Evolutionary conservation across 2,888 invertebrate species (phyloP), one percentile per base, ranked within the genome.

Genomic region (Drosophila anomelani): DNA sequence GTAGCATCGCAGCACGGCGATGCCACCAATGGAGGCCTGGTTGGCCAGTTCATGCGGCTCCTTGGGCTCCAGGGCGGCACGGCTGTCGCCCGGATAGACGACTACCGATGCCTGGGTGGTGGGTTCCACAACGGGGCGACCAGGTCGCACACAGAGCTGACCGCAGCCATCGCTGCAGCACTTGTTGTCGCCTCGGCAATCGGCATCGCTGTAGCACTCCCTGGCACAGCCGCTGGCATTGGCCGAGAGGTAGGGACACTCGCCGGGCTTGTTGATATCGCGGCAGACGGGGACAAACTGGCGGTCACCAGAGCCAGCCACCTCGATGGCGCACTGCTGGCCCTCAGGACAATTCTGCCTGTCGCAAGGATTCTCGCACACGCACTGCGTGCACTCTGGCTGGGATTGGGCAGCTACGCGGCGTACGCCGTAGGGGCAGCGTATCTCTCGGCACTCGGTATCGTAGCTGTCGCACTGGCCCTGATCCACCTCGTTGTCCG

Each of bases 91-190:
- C 1, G 92, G 92, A 78, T 90, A 90, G 12, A 90, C 78, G 8
- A 91, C 91, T 1, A 79, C 80, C 1, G 93, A 93, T 1, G 91
- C 85, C 8, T 93, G 92, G 10, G 93, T 93, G 36, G 92, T 92
- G 1, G 93, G 91, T 1, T 92, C 83, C 34, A 92, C 91, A 0
- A 93, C 93, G 32, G 93, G 93, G 36, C 85, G 86, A 26, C 92
- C 90, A 7, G 96, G 95, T 67, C 93, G 93, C 4, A 95, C 92
- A 90, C 98, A 98, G 32, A 95, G 93, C 32, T 94, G 93, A 46
- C 96, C 95, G 91, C 98, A 98, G 57, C 96, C 96, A 83, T 95
- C 95, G 75, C 93, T 92, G 91, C 98, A 98, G 91, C 98, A 98
- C 92, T 98, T 98, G 90, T 95, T 94, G 29, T 95, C 94, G 38